A percentile compares a stretch with the other conserved stretches of the same genome.
Evolutionary conservation across 2,888 invertebrate genomes (phyloP).

Genomic region (Nipponacmea schrenckii): DNA sequence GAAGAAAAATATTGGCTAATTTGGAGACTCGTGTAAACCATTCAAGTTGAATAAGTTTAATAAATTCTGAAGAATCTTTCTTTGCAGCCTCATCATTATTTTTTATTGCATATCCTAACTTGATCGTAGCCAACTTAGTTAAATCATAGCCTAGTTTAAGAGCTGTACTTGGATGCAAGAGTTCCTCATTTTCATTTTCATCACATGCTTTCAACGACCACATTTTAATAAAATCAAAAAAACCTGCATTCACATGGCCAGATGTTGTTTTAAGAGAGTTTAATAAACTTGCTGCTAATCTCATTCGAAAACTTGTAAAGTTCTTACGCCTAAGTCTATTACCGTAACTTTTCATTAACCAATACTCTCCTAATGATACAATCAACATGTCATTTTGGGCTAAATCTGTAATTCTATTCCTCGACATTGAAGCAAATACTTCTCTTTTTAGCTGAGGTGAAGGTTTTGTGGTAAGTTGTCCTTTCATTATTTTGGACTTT

Average conservation of each 20-base stretch:
- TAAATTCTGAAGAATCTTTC: neutral
- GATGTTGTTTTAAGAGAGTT: slow-evolving; percentile 9
- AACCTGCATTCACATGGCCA: neutral
- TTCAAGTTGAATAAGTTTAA: too few species aligned
- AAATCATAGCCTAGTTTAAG: slow-evolving; percentile 3
- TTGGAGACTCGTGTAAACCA: too few species aligned
- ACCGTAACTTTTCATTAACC: slow-evolving; percentile 16
- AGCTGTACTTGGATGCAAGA: neutral
- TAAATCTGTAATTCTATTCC: slow-evolving; percentile 12
- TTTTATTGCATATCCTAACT: slow-evolving; percentile 1
- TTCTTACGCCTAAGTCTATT: slow-evolving; percentile 22
- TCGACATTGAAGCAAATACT: slow-evolving; percentile 20
- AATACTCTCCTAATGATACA: slow-evolving; percentile 17
- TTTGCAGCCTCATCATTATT: slow-evolving; percentile 3
- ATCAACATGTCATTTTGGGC: slow-evolving; percentile 19
- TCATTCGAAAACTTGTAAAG: slow-evolving; percentile 27
- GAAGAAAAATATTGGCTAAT: too few species aligned
- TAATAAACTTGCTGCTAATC: slow-evolving; percentile 24
- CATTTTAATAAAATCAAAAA: slow-evolving; percentile 10
- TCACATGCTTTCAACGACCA: slow-evolving; percentile 5
- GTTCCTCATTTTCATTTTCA: slow-evolving; percentile 5
- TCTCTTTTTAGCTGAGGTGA: slow-evolving; percentile 14
- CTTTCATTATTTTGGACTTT: neutral
- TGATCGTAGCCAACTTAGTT: neutral
- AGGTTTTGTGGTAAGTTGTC: slow-evolving; percentile 6